A percentile compares a stretch with the other conserved stretches of the same genome.
phyloP scores from a whole-genome alignment of 2,797 vertebrate species.

The Xenops minutus region DNA sequence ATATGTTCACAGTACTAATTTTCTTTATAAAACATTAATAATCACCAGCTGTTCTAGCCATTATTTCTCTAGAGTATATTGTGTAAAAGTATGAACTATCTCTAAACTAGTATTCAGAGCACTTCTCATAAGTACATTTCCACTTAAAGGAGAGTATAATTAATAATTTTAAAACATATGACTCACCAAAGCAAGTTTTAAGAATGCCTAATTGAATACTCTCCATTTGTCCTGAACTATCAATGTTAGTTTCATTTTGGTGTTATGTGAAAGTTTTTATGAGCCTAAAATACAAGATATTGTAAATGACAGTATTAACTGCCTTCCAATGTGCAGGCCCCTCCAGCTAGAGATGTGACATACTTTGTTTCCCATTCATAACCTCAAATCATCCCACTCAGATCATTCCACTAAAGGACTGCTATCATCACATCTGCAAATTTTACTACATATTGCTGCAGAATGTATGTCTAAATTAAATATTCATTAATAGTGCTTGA shows the following conservation, averaged over 20 bases:
- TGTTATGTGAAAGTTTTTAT: constrained; percentile 4
- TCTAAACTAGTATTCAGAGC: background rate
- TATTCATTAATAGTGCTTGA: background rate
- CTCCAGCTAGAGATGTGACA: background rate
- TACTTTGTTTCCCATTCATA: background rate
- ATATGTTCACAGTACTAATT: background rate
- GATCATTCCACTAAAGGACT: background rate
- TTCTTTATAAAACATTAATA: constrained; percentile 8
- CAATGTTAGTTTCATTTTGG: background rate
- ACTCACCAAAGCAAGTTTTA: background rate
- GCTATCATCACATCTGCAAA: constrained; percentile 16
- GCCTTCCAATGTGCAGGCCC: background rate
- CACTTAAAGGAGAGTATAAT: background rate
- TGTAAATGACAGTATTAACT: background rate
- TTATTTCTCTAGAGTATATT: background rate
- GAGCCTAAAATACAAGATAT: background rate
- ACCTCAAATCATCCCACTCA: background rate
- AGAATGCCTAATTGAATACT: constrained; percentile 2
- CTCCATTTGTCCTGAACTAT: constrained; percentile 26
- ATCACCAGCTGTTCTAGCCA: background rate
- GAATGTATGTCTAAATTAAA: constrained; percentile 26
- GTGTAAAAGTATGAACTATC: background rate
- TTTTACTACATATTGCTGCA: constrained; percentile 41
- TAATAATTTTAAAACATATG: constrained; percentile 5
- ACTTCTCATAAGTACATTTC: background rate